These are phyloP conservation scores for Cladopsammia gracilis DNA, from an alignment of 64 coral and sea anemone genomes.

Conservation along the genomic window DNA sequence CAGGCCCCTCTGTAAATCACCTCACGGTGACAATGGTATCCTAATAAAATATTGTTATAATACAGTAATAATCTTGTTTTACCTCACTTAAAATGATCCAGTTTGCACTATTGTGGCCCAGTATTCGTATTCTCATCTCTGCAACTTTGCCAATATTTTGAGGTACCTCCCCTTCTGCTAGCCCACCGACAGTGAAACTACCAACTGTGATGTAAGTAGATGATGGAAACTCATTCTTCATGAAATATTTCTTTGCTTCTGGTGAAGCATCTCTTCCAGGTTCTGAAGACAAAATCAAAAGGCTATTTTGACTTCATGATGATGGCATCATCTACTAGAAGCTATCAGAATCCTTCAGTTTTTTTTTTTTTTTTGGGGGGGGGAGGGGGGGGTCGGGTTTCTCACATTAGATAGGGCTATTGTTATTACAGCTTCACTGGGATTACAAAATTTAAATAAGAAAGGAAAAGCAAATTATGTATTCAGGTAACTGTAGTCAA, in stretches of 20 bases:
- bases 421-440: too few relatives aligned
- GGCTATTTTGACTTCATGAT: neutral
- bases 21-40: too few relatives aligned
- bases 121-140: constrained; percentile 90
- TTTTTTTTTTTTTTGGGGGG: too few relatives aligned
- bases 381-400: too few relatives aligned
- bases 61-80: neutral
- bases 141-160: constrained; percentile 77
- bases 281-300: neutral
- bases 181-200: constrained; percentile 68
- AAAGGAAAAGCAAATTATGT: too few relatives aligned
- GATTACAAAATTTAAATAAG: too few relatives aligned
- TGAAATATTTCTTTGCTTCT: constrained; percentile 82
- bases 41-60: neutral
- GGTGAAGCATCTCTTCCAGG: constrained; percentile 66
- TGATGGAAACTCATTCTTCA: constrained; percentile 77
- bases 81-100: constrained; percentile 99
- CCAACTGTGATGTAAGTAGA: constrained; percentile 78
- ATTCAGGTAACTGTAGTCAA: too few relatives aligned
- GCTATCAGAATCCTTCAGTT: too few relatives aligned
- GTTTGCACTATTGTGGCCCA: constrained; percentile 78
- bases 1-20: too few relatives aligned
- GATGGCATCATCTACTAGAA: too few relatives aligned
- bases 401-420: too few relatives aligned
- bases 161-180: constrained; percentile 74